Conservation (phyloP, 1,140 invertebrate genomes). For the Trachymyrmex septentrionalis region DNA sequence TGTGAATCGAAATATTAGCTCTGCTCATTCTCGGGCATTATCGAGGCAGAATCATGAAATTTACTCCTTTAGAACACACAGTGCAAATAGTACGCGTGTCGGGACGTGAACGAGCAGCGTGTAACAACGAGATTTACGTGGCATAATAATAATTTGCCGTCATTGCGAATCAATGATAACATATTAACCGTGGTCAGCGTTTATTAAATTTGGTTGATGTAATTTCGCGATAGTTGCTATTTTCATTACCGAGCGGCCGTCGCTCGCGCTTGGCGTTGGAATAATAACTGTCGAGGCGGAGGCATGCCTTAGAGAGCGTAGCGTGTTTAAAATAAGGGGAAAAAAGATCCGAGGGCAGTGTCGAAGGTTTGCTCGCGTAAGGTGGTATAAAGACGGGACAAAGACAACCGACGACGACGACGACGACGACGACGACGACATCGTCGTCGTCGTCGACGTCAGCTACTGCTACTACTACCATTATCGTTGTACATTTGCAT, state of each 20-base stretch:
- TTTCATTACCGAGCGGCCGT: conserved; percentile 12
- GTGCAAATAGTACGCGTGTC: background rate
- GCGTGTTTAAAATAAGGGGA: conserved; percentile 4
- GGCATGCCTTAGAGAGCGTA: conserved; percentile 18
- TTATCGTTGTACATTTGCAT: conserved; percentile 81
- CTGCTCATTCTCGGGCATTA: background rate
- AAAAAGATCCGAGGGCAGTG: conserved; percentile 15
- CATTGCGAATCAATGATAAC: conserved; percentile 45
- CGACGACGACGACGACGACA: background rate
- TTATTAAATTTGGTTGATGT: conserved; percentile 52
- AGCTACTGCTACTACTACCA: conserved; percentile 72
- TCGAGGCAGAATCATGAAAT: background rate
- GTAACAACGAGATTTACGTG: conserved; percentile 43
- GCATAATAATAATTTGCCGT: conserved; percentile 59
- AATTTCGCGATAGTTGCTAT: conserved; percentile 44
- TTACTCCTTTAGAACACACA: background rate
- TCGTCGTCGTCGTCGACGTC: conserved; percentile 64
- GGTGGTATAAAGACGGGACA: conserved; percentile 29
- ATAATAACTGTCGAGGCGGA: background rate
- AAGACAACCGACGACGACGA: conserved; percentile 1
- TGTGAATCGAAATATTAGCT: background rate
- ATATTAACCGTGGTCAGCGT: conserved; percentile 48
- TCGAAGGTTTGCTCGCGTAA: conserved; percentile 25
- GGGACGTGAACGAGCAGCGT: background rate
- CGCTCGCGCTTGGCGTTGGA: conserved; percentile 8